Conservation (phyloP, 2,797 vertebrate genomes). For the Pantherophis alleghaniensis region DNA sequence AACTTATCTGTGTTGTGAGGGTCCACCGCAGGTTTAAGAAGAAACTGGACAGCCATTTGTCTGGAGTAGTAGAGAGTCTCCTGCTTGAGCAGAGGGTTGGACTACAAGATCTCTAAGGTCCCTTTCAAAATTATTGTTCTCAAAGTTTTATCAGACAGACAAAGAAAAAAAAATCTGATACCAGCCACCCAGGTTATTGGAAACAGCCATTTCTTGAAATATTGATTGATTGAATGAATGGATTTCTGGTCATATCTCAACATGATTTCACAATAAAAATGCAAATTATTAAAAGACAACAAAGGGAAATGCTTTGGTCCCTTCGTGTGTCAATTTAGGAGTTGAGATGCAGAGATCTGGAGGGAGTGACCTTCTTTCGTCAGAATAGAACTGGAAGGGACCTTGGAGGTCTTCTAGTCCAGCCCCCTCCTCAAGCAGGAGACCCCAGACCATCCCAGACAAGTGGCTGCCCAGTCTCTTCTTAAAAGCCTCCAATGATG, state of each 20-base stretch:
- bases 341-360: background rate
- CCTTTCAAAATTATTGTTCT: background rate
- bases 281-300: background rate
- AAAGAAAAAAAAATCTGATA: accelerated
- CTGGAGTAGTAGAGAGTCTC: too few species aligned
- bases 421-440: too few species aligned
- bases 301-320: background rate
- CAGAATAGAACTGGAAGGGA: too few species aligned
- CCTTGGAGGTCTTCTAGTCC: too few species aligned
- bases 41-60: too few species aligned
- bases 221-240: background rate
- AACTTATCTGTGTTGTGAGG: background rate
- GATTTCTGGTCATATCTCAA: background rate
- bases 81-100: background rate
- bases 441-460: too few species aligned
- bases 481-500: too few species aligned
- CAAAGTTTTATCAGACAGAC: background rate
- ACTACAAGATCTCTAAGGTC: background rate
- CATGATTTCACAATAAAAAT: background rate
- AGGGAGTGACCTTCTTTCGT: too few species aligned
- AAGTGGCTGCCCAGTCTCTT: too few species aligned
- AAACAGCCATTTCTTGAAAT: accelerated
- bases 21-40: background rate
- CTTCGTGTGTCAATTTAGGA: too few species aligned
- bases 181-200: accelerated